Conservation (phyloP, 2,797 vertebrate genomes). For the Manis pentadactyla region DNA sequence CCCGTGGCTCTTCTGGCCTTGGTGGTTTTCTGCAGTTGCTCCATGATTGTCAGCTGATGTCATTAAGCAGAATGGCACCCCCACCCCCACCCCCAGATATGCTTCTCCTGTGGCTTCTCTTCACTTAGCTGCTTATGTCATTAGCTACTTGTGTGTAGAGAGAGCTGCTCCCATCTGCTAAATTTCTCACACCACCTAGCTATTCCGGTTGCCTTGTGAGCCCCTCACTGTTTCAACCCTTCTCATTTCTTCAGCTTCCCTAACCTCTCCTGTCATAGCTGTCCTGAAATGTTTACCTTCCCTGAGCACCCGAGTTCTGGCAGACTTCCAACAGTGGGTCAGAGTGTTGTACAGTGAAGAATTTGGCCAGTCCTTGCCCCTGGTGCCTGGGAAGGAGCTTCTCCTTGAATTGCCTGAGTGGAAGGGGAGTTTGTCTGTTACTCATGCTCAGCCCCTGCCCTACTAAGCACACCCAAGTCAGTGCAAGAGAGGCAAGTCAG, state of each 20-base stretch:
- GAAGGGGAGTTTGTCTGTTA: neutral
- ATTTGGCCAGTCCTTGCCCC: neutral
- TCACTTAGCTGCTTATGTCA: neutral
- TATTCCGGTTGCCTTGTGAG: neutral
- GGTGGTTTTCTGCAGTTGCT: neutral
- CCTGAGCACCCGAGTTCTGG: neutral
- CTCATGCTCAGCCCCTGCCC: too few relatives aligned
- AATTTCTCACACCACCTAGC: neutral
- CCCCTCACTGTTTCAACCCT: neutral
- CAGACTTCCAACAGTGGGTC: neutral
- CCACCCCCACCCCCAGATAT: neutral
- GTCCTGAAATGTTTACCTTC: neutral
- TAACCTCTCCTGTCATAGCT: too few relatives aligned
- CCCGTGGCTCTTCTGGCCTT: neutral
- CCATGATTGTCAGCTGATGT: neutral
- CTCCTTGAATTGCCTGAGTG: neutral
- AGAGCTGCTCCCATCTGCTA: neutral
- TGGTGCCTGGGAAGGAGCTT: neutral
- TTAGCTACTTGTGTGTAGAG: neutral
- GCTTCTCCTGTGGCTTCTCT: neutral
- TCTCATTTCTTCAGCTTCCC: neutral
- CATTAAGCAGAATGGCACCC: neutral
- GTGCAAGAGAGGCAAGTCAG: neutral
- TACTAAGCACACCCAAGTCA: neutral
- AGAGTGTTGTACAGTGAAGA: neutral